Conservation (phyloP, 2,888 invertebrate genomes). For the Incurvaria masculella region DNA sequence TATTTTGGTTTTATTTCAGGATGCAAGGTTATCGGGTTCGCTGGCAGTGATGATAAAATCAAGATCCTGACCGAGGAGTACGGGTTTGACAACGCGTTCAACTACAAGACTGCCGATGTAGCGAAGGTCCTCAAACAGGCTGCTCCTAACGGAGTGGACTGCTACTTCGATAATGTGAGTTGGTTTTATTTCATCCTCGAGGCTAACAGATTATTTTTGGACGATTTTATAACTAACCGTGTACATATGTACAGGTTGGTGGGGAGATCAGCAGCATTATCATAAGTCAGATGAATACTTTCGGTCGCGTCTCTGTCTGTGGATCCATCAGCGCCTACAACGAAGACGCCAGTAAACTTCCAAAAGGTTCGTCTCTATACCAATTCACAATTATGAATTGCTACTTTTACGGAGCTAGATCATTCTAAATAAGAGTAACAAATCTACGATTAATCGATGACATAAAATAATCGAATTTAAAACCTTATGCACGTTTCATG, state of each 20-base stretch:
- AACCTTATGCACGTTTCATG: too few species aligned
- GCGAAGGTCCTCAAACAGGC: conserved; percentile 41
- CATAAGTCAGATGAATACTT: conserved; percentile 49
- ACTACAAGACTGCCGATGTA: conserved; percentile 59
- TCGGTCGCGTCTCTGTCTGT: conserved; percentile 53
- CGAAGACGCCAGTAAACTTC: conserved; percentile 25
- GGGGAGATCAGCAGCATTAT: conserved; percentile 54
- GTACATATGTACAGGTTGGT: too few species aligned
- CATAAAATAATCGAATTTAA: too few species aligned
- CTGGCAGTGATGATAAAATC: conserved; percentile 69
- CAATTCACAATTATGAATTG: too few species aligned
- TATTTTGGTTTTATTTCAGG: conserved; percentile 16
- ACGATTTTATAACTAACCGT: too few species aligned
- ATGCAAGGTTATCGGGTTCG: conserved; percentile 62
- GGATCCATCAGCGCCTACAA: conserved; percentile 58
- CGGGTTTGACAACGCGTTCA: conserved; percentile 67
- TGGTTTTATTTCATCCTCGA: too few species aligned
- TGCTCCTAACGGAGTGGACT: conserved; percentile 62
- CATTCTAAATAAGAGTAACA: too few species aligned
- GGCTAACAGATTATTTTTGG: too few species aligned
- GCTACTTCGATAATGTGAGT: conserved; percentile 66
- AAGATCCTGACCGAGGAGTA: conserved; percentile 62
- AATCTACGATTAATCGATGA: too few species aligned
- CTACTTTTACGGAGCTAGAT: too few species aligned
- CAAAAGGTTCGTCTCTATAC: conserved; percentile 24